Evolutionary conservation across 2,797 vertebrate species (phyloP).

Genomic region (Gymnoscopelus microlampas): DNA sequence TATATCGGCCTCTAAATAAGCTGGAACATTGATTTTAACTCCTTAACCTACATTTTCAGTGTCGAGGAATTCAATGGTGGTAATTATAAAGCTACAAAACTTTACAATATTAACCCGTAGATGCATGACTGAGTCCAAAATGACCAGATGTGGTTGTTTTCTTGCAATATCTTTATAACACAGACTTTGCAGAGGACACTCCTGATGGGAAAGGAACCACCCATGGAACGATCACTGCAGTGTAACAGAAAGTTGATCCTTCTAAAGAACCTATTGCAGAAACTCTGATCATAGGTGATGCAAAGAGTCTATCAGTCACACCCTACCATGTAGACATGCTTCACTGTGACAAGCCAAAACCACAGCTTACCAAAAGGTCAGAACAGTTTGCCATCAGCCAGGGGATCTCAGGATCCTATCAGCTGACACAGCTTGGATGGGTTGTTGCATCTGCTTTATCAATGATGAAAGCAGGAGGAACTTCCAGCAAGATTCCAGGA

Average conservation of each 20-base stretch:
- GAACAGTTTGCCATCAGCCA: background rate
- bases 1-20: too few relatives aligned
- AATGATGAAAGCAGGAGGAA: background rate
- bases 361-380: background rate
- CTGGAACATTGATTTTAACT: too few relatives aligned
- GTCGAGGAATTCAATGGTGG: too few relatives aligned
- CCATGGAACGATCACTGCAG: too few relatives aligned
- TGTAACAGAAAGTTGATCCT: background rate
- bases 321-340: background rate
- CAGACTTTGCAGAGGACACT: too few relatives aligned
- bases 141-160: too few relatives aligned
- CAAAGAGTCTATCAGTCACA: background rate
- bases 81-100: too few relatives aligned
- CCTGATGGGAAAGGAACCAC: too few relatives aligned
- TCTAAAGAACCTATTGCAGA: background rate
- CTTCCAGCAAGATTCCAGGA: slow-evolving; percentile 3
- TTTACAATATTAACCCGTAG: too few relatives aligned
- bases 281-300: background rate
- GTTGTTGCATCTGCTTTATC: background rate
- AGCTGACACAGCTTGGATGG: background rate
- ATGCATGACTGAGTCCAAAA: too few relatives aligned
- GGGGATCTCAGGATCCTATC: background rate
- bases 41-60: too few relatives aligned
- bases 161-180: too few relatives aligned
- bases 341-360: background rate